Conservation (phyloP, 1,140 invertebrate genomes). For the Episyrphus balteatus region DNA sequence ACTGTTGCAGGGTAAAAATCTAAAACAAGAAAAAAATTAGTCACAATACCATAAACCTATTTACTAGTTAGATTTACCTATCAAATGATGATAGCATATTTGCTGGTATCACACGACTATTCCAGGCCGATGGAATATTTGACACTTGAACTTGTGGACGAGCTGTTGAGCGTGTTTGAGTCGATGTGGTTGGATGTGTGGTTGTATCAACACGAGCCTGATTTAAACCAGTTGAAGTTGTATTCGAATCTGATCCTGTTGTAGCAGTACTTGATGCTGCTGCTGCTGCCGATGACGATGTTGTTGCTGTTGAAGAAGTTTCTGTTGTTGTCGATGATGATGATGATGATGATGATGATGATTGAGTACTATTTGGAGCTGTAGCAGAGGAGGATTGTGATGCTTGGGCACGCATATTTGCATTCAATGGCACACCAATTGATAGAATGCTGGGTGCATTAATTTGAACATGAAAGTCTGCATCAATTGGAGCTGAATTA, state of each 20-base stretch:
- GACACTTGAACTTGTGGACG: constrained; percentile 51
- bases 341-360: constrained; percentile 7
- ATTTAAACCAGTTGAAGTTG: constrained; percentile 39
- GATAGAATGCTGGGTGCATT: constrained; percentile 27
- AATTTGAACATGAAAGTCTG: constrained; percentile 26
- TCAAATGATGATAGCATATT: constrained; percentile 31
- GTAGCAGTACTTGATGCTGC: constrained; percentile 7
- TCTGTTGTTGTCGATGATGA: constrained; percentile 4
- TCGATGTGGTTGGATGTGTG: constrained; percentile 54
- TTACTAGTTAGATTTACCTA: constrained; percentile 6
- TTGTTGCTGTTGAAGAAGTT: constrained; percentile 6
- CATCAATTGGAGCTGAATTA: constrained; percentile 18
- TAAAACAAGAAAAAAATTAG: background rate
- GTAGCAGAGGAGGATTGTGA: constrained; percentile 7
- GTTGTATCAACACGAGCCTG: constrained; percentile 48
- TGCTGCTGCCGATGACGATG: constrained; percentile 8
- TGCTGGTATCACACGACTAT: constrained; percentile 28
- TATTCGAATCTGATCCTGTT: constrained; percentile 12
- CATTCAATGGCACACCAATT: constrained; percentile 33
- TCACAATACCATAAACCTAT: background rate
- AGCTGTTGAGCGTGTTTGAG: constrained; percentile 52
- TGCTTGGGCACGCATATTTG: constrained; percentile 13
- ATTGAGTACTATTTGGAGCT: background rate
- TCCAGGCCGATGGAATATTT: constrained; percentile 20
- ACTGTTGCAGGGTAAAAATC: constrained; percentile 34